These are phyloP conservation scores for Xanthorhoe designata DNA, from an alignment of 2,888 invertebrate genomes.

Conservation along the genomic window DNA sequence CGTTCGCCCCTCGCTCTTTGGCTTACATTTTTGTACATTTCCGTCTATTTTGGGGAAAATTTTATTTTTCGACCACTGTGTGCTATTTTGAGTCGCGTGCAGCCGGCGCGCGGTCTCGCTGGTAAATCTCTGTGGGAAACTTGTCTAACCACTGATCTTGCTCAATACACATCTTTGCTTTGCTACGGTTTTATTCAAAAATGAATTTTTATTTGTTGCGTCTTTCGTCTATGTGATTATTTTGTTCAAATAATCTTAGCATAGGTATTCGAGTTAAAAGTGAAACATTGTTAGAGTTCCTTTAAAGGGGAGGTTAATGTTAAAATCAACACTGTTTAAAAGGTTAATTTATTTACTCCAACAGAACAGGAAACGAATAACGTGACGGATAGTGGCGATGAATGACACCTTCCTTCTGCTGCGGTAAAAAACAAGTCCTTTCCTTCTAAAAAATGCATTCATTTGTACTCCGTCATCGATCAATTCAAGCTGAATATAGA, in stretches of 20 bases:
- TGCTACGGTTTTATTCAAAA: slow-evolving; percentile 45
- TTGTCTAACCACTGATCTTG: slow-evolving; percentile 62
- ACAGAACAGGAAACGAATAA: slow-evolving; percentile 73
- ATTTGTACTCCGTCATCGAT: slow-evolving; percentile 44
- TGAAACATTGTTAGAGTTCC: neutral
- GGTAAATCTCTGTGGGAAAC: slow-evolving; percentile 85
- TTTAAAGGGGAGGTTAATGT: slow-evolving; percentile 46
- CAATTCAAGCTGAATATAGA: slow-evolving; percentile 35
- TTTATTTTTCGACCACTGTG: slow-evolving; percentile 85
- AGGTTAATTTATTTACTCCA: slow-evolving; percentile 69
- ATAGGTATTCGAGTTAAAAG: neutral
- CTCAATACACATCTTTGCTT: slow-evolving; percentile 50
- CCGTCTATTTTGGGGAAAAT: slow-evolving; percentile 84
- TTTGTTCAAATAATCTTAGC: neutral
- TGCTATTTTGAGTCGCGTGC: slow-evolving; percentile 83
- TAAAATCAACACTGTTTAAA: slow-evolving; percentile 56
- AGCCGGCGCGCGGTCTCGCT: slow-evolving; percentile 76
- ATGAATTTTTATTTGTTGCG: slow-evolving; percentile 2
- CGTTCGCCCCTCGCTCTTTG: slow-evolving; percentile 83
- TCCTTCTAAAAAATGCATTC: slow-evolving; percentile 46
- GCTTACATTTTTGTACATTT: slow-evolving; percentile 85
- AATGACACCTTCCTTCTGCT: slow-evolving; percentile 80
- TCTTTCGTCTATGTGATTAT: neutral
- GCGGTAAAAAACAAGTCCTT: slow-evolving; percentile 68
- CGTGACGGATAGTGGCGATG: slow-evolving; percentile 77